These are phyloP conservation scores for Xenopus laevis DNA, from an alignment of 2,113 vertebrate genomes.

Conservation along the genomic window DNA sequence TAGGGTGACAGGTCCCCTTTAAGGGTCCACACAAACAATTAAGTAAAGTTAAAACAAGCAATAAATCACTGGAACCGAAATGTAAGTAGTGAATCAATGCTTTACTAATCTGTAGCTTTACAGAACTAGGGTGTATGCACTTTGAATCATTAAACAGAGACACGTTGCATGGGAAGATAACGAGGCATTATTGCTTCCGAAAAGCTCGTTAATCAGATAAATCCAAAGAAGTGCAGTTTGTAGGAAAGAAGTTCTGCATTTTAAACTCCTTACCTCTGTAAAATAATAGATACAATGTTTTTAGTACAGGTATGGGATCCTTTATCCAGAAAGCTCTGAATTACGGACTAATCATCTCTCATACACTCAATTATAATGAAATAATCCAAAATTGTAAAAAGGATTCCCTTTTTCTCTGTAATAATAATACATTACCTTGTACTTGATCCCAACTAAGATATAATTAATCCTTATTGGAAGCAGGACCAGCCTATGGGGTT, in stretches of 20 bases:
- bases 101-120: constrained; percentile 4
- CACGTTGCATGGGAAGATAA: constrained; percentile 12
- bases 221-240: not conserved
- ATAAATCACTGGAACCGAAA: constrained; percentile 13
- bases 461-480: no score
- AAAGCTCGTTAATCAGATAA: constrained; percentile 12
- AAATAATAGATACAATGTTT: no score
- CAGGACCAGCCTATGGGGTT: no score
- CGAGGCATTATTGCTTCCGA: constrained; percentile 4
- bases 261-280: not conserved
- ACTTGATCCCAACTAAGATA: no score
- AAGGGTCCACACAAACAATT: not conserved
- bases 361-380: no score
- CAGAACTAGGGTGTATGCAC: not conserved
- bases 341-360: no score
- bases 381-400: no score
- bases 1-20: no score
- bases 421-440: no score
- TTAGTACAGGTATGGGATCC: no score
- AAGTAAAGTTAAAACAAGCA: not conserved
- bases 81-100: constrained; percentile 11
- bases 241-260: not conserved
- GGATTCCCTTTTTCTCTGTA: no score
- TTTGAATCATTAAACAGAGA: not conserved
- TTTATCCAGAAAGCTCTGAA: no score